Evolutionary conservation across 2,113 vertebrate species (phyloP).

Genomic region (Solea solea): DNA sequence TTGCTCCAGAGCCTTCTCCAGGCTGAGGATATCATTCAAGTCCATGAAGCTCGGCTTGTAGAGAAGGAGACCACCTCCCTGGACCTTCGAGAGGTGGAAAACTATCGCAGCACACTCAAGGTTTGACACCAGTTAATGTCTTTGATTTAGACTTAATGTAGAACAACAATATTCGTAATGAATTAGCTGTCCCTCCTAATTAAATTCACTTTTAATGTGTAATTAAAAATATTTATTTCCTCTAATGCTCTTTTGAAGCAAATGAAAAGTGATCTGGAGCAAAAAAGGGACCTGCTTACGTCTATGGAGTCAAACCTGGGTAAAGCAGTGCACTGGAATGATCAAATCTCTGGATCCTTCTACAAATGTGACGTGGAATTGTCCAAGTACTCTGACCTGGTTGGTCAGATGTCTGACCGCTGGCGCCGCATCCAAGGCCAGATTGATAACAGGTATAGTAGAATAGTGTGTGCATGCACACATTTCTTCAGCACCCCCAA

Average conservation of each 20-base stretch:
- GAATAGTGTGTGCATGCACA: not conserved
- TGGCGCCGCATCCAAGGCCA: constrained; percentile 93
- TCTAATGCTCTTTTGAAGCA: constrained; percentile 75
- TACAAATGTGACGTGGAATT: constrained; percentile 91
- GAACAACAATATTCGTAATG: too few relatives aligned
- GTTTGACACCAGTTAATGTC: constrained; percentile 68
- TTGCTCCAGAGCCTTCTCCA: constrained; percentile 87
- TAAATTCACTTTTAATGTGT: too few relatives aligned
- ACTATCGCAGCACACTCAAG: constrained; percentile 87
- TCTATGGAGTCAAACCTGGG: constrained; percentile 87
- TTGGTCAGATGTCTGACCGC: constrained; percentile 88
- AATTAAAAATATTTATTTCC: not conserved
- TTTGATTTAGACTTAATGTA: too few relatives aligned
- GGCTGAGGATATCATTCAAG: constrained; percentile 91
- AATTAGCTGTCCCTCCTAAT: too few relatives aligned
- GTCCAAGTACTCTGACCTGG: constrained; percentile 87
- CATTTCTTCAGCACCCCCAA: not conserved
- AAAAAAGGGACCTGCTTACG: constrained; percentile 88
- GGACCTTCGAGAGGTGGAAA: constrained; percentile 88
- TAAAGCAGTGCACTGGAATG: constrained; percentile 86
- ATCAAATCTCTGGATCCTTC: constrained; percentile 87
- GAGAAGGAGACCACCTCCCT: constrained; percentile 94
- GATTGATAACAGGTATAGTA: constrained; percentile 90
- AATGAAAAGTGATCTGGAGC: constrained; percentile 91
- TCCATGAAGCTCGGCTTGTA: constrained; percentile 92